A percentile compares a stretch with the other conserved stretches of the same genome.
phyloP scores from a whole-genome alignment of 2,888 invertebrate genomes.

The Boloria euphrosyne region DNA sequence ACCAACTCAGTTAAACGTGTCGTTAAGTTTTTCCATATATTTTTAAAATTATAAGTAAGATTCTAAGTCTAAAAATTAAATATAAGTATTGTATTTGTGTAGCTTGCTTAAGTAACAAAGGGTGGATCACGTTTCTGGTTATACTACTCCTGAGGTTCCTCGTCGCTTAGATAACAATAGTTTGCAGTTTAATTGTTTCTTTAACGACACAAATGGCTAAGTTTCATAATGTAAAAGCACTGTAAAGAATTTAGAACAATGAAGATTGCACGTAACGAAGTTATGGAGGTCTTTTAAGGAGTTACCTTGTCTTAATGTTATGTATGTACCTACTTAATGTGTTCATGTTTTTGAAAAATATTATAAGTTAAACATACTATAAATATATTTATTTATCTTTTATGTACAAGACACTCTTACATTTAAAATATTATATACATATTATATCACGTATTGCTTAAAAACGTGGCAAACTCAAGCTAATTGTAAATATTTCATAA shows the following conservation, averaged over 20 bases:
- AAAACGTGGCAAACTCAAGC: too few species aligned
- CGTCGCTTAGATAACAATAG: constrained; percentile 34
- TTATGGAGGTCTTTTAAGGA: constrained; percentile 11
- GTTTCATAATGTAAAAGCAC: constrained; percentile 25
- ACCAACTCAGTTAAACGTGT: too few species aligned
- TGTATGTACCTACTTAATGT: too few species aligned
- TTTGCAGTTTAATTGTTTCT: constrained; percentile 43
- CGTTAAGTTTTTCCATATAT: background rate
- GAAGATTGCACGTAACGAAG: constrained; percentile 13
- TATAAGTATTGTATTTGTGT: constrained; percentile 25
- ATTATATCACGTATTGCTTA: too few species aligned
- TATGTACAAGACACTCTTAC: too few species aligned
- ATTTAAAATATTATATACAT: too few species aligned
- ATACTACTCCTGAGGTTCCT: constrained; percentile 40
- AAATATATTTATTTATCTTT: too few species aligned
- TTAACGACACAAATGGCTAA: constrained; percentile 38
- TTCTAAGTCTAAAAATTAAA: constrained; percentile 29
- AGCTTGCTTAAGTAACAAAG: constrained; percentile 32
- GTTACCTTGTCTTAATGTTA: constrained; percentile 1
- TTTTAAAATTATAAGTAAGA: constrained; percentile 2
- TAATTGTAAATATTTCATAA: too few species aligned
- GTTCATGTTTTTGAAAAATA: too few species aligned
- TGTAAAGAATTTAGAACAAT: constrained; percentile 12
- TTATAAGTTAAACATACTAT: background rate
- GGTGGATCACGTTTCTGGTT: constrained; percentile 37